These are phyloP conservation scores for Argyresthia goedartella DNA, from an alignment of 2,888 invertebrate species.

Conservation along the genomic window DNA sequence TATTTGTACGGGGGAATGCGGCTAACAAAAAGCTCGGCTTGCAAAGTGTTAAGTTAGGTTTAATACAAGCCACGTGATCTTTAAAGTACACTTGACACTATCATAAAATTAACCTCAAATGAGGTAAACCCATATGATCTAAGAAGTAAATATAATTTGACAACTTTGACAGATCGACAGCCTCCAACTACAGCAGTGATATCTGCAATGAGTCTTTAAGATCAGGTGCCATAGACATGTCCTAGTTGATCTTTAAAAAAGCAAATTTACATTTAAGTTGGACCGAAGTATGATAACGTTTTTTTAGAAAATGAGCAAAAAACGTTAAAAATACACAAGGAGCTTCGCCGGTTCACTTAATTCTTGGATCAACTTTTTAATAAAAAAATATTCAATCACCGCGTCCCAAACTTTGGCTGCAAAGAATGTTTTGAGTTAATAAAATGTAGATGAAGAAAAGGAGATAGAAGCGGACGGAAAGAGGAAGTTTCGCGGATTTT, in stretches of 20 bases:
- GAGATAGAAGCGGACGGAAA: slow-evolving; percentile 11
- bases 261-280: neutral
- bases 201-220: neutral
- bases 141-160: no score
- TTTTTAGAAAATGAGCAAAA: neutral
- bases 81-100: no score
- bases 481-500: neutral
- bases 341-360: neutral
- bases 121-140: no score
- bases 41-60: no score
- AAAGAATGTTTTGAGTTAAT: slow-evolving; percentile 36
- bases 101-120: no score
- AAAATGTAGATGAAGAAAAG: slow-evolving; percentile 47
- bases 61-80: no score
- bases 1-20: no score
- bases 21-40: no score
- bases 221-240: no score
- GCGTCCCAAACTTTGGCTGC: slow-evolving; percentile 20
- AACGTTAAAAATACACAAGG: neutral
- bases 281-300: neutral
- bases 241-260: no score
- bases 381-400: slow-evolving; percentile 34
- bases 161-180: no score
- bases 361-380: neutral
- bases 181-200: no score